phyloP scores from a whole-genome alignment of 2,113 vertebrate species.

The Psilopogon haemacephalus region DNA sequence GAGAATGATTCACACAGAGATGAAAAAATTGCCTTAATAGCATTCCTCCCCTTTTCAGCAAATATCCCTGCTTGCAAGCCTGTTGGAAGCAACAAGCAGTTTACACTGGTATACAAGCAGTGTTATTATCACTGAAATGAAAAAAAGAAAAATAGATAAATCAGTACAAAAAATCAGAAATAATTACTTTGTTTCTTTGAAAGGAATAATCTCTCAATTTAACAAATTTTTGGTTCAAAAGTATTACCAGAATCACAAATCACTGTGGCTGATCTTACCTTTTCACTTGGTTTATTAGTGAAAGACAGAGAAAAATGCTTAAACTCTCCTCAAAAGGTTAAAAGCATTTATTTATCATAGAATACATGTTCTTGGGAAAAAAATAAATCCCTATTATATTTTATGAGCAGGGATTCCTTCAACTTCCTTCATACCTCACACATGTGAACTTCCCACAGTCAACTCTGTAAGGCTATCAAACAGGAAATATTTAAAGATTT shows the following conservation, averaged over 20 bases:
- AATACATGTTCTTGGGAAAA: neutral
- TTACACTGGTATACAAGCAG: neutral
- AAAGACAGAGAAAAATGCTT: neutral
- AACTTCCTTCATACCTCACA: neutral
- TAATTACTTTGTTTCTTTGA: neutral
- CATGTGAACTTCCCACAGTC: neutral
- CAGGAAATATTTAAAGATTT: neutral
- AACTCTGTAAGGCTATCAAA: neutral
- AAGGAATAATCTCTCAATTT: neutral
- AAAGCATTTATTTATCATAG: neutral
- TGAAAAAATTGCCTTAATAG: neutral
- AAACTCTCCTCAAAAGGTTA: slow-evolving; percentile 22
- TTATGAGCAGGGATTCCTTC: neutral
- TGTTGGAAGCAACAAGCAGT: neutral
- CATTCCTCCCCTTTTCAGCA: neutral
- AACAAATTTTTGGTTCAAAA: neutral
- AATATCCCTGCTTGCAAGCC: neutral
- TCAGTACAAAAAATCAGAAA: neutral
- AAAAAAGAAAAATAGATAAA: neutral
- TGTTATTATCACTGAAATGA: neutral
- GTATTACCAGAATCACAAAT: neutral
- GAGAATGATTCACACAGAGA: neutral
- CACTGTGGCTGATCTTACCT: neutral
- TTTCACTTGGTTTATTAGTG: slow-evolving; percentile 37
- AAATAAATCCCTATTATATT: neutral